phyloP scores from a whole-genome alignment of 2,888 invertebrate genomes.

The Rhingia rostrata region DNA sequence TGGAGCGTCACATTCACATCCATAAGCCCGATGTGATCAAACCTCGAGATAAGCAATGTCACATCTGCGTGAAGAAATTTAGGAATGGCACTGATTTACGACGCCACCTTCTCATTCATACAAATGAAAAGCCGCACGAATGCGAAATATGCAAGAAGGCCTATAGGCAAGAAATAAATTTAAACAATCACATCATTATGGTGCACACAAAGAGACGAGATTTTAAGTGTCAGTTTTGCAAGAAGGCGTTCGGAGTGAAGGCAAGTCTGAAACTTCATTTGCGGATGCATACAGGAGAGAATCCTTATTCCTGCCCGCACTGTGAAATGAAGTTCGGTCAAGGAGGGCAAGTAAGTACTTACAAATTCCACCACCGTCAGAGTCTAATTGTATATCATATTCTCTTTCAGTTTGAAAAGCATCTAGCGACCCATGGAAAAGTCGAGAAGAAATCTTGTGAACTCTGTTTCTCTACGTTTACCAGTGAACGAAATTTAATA shows the following conservation, averaged over 20 bases:
- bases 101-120: conserved; percentile 87
- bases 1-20: too few species aligned
- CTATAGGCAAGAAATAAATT: conserved; percentile 87
- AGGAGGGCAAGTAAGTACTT: conserved; percentile 87
- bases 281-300: conserved; percentile 88
- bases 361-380: background rate
- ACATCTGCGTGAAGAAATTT: conserved; percentile 87
- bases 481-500: conserved; percentile 86
- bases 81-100: conserved; percentile 86
- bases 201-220: conserved; percentile 81
- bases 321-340: conserved; percentile 88
- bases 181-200: conserved; percentile 85
- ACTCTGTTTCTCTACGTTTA: conserved; percentile 88
- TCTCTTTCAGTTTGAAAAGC: conserved; percentile 84
- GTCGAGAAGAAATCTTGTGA: conserved; percentile 88
- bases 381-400: background rate
- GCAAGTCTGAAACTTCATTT: conserved; percentile 90
- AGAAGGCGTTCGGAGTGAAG: conserved; percentile 89
- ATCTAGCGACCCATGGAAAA: conserved; percentile 87
- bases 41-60: conserved; percentile 84
- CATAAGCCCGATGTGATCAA: conserved; percentile 81
- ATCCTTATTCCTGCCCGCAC: conserved; percentile 86
- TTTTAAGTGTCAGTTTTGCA: conserved; percentile 89
- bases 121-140: conserved; percentile 86
- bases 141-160: conserved; percentile 86